Conservation (phyloP, 2,113 vertebrate species). For the Nycticebus coucang region DNA sequence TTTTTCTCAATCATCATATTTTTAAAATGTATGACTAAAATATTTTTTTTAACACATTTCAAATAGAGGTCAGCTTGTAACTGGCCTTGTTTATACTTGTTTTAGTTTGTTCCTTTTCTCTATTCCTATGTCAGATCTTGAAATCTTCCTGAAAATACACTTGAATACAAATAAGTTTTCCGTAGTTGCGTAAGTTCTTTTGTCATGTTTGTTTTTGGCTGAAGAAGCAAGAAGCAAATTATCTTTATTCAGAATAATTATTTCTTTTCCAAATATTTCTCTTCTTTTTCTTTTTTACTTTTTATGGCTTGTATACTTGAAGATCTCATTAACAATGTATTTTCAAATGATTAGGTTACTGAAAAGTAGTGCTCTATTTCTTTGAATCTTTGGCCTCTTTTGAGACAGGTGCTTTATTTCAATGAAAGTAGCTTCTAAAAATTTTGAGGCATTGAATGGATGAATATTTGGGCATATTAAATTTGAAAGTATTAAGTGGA, state of each 20-base stretch:
- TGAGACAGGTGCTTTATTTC: neutral
- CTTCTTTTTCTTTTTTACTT: neutral
- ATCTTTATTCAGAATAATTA: neutral
- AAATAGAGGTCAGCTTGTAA: slow-evolving; percentile 52
- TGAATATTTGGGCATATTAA: neutral
- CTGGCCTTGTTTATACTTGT: slow-evolving; percentile 70
- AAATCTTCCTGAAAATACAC: slow-evolving; percentile 72
- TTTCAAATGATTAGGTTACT: slow-evolving; percentile 18
- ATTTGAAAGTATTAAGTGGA: neutral
- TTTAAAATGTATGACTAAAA: slow-evolving; percentile 65
- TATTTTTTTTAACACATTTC: slow-evolving; percentile 66
- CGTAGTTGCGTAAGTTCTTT: slow-evolving; percentile 57
- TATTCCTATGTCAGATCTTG: slow-evolving; percentile 68
- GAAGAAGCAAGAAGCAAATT: slow-evolving; percentile 5
- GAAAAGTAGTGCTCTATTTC: neutral
- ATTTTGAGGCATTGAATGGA: neutral
- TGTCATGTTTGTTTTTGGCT: slow-evolving; percentile 52
- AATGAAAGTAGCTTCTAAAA: slow-evolving; percentile 33
- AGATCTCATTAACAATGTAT: neutral
- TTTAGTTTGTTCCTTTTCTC: slow-evolving; percentile 58
- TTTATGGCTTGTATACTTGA: neutral
- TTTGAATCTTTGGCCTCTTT: slow-evolving; percentile 17
- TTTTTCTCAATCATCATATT: slow-evolving; percentile 52
- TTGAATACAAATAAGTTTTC: slow-evolving; percentile 66
- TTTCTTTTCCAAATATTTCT: slow-evolving; percentile 39